These are phyloP conservation scores for Eospalax fontanierii DNA, from an alignment of 2,797 vertebrate genomes.

Conservation along the genomic window DNA sequence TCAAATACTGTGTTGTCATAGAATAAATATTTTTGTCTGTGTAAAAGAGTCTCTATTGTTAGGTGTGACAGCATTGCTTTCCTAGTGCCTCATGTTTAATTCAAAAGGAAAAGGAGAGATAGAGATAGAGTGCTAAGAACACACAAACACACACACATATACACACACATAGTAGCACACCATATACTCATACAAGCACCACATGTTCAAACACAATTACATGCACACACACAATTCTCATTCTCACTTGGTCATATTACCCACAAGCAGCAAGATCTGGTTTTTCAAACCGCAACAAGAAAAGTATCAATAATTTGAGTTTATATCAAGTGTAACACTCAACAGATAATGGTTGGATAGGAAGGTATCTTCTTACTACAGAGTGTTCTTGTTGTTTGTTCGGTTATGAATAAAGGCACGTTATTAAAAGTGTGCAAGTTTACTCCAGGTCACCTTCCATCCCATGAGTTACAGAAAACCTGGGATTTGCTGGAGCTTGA, in stretches of 20 bases:
- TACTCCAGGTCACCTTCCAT: no score
- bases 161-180: not conserved
- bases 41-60: not conserved
- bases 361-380: not conserved
- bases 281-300: not conserved
- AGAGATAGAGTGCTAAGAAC: not conserved
- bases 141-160: not conserved
- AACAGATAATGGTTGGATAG: not conserved
- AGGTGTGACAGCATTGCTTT: accelerated
- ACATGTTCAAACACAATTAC: not conserved
- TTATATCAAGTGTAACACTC: not conserved
- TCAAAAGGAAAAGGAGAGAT: not conserved
- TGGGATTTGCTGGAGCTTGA: not conserved
- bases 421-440: not conserved
- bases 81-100: not conserved
- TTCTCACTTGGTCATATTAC: not conserved
- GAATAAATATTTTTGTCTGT: not conserved
- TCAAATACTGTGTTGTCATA: not conserved
- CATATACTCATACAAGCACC: not conserved
- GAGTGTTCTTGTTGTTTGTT: not conserved
- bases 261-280: not conserved
- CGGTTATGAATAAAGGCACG: not conserved
- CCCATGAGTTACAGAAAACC: not conserved
- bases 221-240: not conserved
- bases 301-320: not conserved